These are phyloP conservation scores for Uropsilus gracilis DNA, from an alignment of 2,113 vertebrate species.

Conservation along the genomic window DNA sequence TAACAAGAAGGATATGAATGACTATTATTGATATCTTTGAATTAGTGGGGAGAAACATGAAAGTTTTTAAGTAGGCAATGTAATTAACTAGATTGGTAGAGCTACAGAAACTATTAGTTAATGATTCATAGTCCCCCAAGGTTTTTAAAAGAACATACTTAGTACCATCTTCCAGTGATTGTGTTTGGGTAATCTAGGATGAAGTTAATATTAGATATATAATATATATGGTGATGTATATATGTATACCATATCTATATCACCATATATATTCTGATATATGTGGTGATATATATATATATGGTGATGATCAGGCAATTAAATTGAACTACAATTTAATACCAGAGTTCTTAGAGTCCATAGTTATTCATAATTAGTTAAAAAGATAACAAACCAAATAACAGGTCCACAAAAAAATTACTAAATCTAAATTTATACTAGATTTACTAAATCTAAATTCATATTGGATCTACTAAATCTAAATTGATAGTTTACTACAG, in stretches of 20 bases:
- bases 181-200: neutral
- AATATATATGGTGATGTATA: too few species aligned
- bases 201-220: slow-evolving; percentile 27
- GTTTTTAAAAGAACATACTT: neutral
- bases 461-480: neutral
- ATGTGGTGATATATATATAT: too few species aligned
- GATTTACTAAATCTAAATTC: neutral
- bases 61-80: neutral
- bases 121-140: neutral
- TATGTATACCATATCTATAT: too few species aligned
- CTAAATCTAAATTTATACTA: neutral
- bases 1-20: neutral
- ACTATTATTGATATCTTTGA: neutral
- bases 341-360: neutral
- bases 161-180: neutral
- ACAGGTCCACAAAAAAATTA: neutral
- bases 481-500: neutral
- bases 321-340: neutral
- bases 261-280: too few species aligned
- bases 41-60: neutral
- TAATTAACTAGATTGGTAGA: neutral
- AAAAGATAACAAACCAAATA: neutral
- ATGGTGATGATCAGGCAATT: neutral
- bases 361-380: neutral
- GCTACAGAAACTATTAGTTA: neutral